Evolutionary conservation across 2,888 invertebrate species (phyloP), one percentile per base, ranked within the genome.

Genomic region (Epinotia brunnichana): DNA sequence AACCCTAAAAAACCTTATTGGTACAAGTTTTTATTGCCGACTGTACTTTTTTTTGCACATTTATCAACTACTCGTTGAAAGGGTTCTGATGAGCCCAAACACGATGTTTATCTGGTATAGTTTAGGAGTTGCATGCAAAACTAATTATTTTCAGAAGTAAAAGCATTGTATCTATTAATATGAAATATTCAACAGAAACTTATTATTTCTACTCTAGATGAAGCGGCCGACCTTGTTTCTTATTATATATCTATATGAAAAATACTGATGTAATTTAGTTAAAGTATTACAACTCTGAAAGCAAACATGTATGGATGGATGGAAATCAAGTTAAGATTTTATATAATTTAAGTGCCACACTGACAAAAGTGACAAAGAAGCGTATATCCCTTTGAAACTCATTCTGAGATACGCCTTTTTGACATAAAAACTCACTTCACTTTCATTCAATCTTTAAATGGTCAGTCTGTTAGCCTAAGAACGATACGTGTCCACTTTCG

Each of bases 401-500:
- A 15, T 15, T n/a, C 5, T 0, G 13, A 24, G 44, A 61, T n/a
- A 29, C 24, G 44, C 48, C 17, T 48, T 29, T 62, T 48, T 19
- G 19, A 19, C 19, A 29, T 48, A 0, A 41, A 21, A 48, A 44
- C 24, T 13, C 13, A 29, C 24, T 35, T 48, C 21, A 62, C 61
- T 72, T 68, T 62, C 67, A 48, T 72, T 72, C 53, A 54, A 54
- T 69, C 63, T 64, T 63, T 53, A 57, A 56, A 64, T 56, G 19
- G 24, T 24, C 35, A 59, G 41, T 53, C 57, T 53, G 69, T 67
- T 48, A 60, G 41, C 44, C 29, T 67, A 59, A 63, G 70, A 63
- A 70, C 70, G 53, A 60, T 70, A 66, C 57, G n/a, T 48, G 39
- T 59, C 60, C 54, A 68, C 68, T 68, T 62, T 72, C 68, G 61